Base-by-base conservation (phyloP, 2,888 invertebrate species). In the Synergus japonicus region DNA sequence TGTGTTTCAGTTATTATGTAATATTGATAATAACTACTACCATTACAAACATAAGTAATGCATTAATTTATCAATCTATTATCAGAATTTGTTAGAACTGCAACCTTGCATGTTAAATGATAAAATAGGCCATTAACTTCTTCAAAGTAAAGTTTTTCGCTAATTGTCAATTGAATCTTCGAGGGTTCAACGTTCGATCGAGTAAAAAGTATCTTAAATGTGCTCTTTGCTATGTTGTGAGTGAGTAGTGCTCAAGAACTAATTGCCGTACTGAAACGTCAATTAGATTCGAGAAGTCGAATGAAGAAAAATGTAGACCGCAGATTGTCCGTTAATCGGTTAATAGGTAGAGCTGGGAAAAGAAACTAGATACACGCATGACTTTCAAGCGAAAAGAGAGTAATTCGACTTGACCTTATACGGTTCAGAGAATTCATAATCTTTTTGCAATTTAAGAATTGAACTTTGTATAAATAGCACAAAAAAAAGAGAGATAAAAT, bases 241-340 rank as follows among this genome's bases (percentile, higher is more conserved):
- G 73, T 41, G 54, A 73, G 49, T 58, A 54, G n/a, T 58, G 37
- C 73, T 73, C 54, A 37, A 73, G 54, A 73, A 73, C 73, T 73
- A 73, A 73, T 73, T 73, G 37, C 73, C 18, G 73, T 37, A 54
- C 54, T 73, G 73, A 73, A 73, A 58, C 73, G 73, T 73, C 73
- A 54, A 73, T 73, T 54, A 73, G 54, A 58, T 54, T 54, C 37
- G 37, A 73, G 54, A 73, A n/a, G 73, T 37, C 37, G 12, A 49
- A 58, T 69, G 37, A 29, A 73, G 58, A 69, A 69, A 73, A 73
- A 37, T 73, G 8, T 49, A 37, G 69, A 29, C 69, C 49, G 54
- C 54, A 29, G 54, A 73, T 73, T 41, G n/a, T 54, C 73, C 73
- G 73, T 73, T 73, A 73, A 73, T 73, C 73, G 54, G 49, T 73